Evolutionary conservation across 2,113 vertebrate genomes (phyloP), one percentile per base, ranked within the genome.

Genomic region (Lanius collurio): DNA sequence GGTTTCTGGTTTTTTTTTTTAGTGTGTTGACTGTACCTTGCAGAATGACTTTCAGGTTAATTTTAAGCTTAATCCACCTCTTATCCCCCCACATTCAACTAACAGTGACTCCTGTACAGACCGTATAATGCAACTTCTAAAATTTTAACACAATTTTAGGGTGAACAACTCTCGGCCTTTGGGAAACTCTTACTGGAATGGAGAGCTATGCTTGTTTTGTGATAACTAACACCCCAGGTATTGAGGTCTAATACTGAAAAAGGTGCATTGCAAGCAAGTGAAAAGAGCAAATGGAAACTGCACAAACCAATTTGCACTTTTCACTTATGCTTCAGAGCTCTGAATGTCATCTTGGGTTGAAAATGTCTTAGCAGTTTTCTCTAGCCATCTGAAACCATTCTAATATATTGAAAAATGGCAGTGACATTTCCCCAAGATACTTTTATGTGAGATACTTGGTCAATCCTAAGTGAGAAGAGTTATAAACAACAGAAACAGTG

Each of bases 221-320:
- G 71, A 63, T 93, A 94, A 64, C 69, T 76, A 91, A 53, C 41
- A 94, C 79, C 75, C 63, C 39, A 71, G 68, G 41, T 96, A 90
- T 67, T 75, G 79, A 88, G 47, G 52, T 75, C 71, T 94, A 53
- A 78, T 90, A 76, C 53, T 89, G 83, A 86, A 95, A 94, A 86
- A 30, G 37, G 64, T 56, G 71, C 31, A 81, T 20, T 93, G 82
- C 63, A 86, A 90, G 69, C 35, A 94, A 96, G 60, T 4, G 17
- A 95, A 96, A 93, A 81, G 60, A 86, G 83, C 85, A 96, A 95
- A 95, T 92, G 76, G 90, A 93, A 96, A 87, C 41, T 53, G 90
- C 79, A 92, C 56, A 96, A 94, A 70, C 44, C 90, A 92, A 86
- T 94, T 81, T 89, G 52, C 68, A 86, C 79, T 93, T 96, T 93